Evolutionary conservation across 2,797 vertebrate genomes (phyloP).

Genomic region (Typhlichthys subterraneus): DNA sequence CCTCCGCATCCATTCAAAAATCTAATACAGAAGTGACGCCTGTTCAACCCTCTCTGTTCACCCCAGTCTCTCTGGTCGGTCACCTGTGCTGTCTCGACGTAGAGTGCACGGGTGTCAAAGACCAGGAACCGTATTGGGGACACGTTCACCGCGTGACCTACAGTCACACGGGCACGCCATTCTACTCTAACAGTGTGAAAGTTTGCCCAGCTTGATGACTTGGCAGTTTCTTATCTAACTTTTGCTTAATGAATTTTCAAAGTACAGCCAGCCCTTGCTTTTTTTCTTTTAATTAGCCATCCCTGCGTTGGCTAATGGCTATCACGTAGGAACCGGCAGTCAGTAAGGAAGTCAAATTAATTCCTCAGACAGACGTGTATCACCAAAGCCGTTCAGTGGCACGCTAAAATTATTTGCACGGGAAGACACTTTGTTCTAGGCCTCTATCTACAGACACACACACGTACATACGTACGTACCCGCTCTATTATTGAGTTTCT

Average conservation of each 20-base stretch:
- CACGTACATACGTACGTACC: constrained; percentile 19
- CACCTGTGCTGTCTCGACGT: no score
- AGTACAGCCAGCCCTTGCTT: constrained; percentile 22
- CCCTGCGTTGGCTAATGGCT: constrained; percentile 44
- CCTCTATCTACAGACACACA: constrained; percentile 21
- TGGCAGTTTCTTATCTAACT: constrained; percentile 28
- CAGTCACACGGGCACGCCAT: no score
- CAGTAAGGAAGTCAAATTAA: constrained; percentile 40
- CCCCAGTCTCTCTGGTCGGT: no score
- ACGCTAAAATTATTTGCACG: constrained; percentile 6
- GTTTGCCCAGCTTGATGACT: neutral
- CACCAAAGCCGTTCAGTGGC: constrained; percentile 52
- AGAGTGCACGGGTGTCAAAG: no score
- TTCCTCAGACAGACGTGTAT: constrained; percentile 42
- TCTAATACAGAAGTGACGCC: no score
- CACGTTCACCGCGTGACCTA: no score
- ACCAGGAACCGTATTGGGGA: neutral
- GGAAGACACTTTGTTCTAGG: constrained; percentile 26
- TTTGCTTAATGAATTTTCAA: constrained; percentile 44
- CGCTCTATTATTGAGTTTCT: constrained; percentile 11
- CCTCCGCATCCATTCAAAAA: no score
- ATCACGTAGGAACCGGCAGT: constrained; percentile 38
- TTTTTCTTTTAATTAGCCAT: constrained; percentile 54
- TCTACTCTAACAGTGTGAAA: no score
- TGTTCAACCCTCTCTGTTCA: no score